Evolutionary conservation across 2,797 vertebrate genomes (phyloP).

Genomic region (Peromyscus aztecus): DNA sequence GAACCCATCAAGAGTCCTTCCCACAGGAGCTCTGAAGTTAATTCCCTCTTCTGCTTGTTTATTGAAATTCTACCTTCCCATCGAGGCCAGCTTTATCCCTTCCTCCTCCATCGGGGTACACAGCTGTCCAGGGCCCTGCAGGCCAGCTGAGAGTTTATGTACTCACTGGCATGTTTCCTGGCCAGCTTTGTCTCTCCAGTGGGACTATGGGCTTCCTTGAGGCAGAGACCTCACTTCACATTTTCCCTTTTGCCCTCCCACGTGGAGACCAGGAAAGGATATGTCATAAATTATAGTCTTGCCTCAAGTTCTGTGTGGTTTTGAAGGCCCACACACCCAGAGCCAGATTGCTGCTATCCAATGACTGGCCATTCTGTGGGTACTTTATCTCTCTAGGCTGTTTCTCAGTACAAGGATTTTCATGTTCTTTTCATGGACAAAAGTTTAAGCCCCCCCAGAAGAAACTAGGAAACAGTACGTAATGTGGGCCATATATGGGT

Average conservation of each 20-base stretch:
- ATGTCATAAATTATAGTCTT: neutral
- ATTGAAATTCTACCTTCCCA: neutral
- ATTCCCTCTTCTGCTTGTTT: neutral
- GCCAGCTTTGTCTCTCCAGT: neutral
- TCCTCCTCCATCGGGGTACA: neutral
- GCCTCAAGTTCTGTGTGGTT: slow-evolving; percentile 9
- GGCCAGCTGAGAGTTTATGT: neutral
- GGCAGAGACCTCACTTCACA: neutral
- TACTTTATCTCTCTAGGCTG: slow-evolving; percentile 4
- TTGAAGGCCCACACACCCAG: neutral
- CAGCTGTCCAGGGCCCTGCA: neutral
- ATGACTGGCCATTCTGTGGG: neutral
- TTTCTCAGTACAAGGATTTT: slow-evolving; percentile 11
- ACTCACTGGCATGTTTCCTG: neutral
- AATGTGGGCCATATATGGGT: neutral
- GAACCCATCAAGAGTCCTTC: neutral
- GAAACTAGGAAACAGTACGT: neutral
- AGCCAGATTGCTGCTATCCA: slow-evolving; percentile 24
- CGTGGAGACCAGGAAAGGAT: slow-evolving; percentile 16
- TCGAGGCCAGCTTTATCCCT: neutral
- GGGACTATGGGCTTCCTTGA: neutral
- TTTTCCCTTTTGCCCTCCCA: neutral
- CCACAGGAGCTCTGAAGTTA: neutral
- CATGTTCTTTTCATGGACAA: neutral
- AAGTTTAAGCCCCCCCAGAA: neutral